A percentile compares a stretch with the other conserved stretches of the same genome.
phyloP scores from a whole-genome alignment of 2,888 invertebrate species.

The Crossocerus cetratus region DNA sequence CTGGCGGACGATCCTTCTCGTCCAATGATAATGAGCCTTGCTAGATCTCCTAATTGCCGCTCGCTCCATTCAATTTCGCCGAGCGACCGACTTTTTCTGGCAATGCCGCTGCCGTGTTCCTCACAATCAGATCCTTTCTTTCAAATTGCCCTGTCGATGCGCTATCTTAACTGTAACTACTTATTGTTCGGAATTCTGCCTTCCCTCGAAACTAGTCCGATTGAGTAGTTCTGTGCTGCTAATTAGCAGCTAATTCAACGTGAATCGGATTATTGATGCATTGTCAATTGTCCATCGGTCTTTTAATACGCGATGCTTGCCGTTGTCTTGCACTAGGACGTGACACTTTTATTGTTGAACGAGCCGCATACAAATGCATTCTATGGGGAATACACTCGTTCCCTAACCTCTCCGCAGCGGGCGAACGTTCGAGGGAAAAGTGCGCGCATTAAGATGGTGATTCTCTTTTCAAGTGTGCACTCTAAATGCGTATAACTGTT shows the following conservation, averaged over 20 bases:
- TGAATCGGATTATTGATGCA: too few species aligned
- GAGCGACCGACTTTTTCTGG: neutral
- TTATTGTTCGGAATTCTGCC: too few species aligned
- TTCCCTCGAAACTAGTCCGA: too few species aligned
- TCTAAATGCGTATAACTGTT: constrained; percentile 39
- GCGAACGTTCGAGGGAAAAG: constrained; percentile 15
- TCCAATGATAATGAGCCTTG: constrained; percentile 43
- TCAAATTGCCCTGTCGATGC: neutral
- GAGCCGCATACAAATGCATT: too few species aligned
- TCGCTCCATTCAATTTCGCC: constrained; percentile 43
- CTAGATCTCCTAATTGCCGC: constrained; percentile 35
- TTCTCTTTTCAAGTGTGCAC: constrained; percentile 22
- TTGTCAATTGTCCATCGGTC: too few species aligned
- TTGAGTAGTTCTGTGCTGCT: too few species aligned
- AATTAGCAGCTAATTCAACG: too few species aligned
- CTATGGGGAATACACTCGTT: too few species aligned
- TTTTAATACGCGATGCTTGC: too few species aligned
- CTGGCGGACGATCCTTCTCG: constrained; percentile 29
- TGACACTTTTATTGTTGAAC: too few species aligned
- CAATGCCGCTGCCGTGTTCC: neutral
- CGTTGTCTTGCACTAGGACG: too few species aligned
- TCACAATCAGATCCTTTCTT: neutral
- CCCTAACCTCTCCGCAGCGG: neutral
- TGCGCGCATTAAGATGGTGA: constrained; percentile 27
- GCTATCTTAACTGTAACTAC: too few species aligned